Percentiles rank a stretch among this genome's conserved stretches.
phyloP scores from a whole-genome alignment of 2,797 vertebrate species.

The Poeciliopsis turneri region DNA sequence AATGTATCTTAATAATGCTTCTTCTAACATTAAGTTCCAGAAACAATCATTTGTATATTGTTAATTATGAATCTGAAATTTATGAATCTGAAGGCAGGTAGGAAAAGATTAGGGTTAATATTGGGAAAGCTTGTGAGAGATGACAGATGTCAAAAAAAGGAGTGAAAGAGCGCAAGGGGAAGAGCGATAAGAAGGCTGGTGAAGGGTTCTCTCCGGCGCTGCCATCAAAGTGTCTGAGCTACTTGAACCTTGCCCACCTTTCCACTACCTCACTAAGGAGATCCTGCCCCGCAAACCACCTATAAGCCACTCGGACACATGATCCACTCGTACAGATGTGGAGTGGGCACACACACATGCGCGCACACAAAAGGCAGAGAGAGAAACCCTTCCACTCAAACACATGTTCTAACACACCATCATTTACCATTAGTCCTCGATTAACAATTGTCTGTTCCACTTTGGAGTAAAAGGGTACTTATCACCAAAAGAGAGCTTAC shows the following conservation, averaged over 20 bases:
- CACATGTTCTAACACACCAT: constrained; percentile 39
- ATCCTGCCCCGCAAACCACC: constrained; percentile 79
- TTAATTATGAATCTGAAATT: not conserved
- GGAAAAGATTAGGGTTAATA: constrained; percentile 30
- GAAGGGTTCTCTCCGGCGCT: constrained; percentile 67
- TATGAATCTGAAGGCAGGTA: constrained; percentile 22
- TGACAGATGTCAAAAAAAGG: constrained; percentile 42
- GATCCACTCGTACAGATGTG: constrained; percentile 78
- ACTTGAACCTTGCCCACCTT: constrained; percentile 71
- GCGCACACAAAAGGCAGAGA: constrained; percentile 9
- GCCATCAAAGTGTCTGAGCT: constrained; percentile 64
- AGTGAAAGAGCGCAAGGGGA: constrained; percentile 45
- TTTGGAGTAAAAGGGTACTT: constrained; percentile 62
- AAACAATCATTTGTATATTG: not conserved
- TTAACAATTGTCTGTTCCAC: constrained; percentile 68
- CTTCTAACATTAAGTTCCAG: not conserved
- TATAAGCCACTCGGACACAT: constrained; percentile 80
- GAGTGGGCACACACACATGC: constrained; percentile 61
- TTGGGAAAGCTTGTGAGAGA: constrained; percentile 29
- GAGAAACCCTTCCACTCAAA: constrained; percentile 34
- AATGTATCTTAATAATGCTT: not conserved
- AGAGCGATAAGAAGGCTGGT: constrained; percentile 66
- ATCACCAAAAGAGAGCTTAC: constrained; percentile 47
- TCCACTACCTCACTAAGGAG: constrained; percentile 69
- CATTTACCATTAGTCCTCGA: constrained; percentile 65